Evolutionary conservation across 2,888 invertebrate species (phyloP).

Genomic region (Elegia similella): DNA sequence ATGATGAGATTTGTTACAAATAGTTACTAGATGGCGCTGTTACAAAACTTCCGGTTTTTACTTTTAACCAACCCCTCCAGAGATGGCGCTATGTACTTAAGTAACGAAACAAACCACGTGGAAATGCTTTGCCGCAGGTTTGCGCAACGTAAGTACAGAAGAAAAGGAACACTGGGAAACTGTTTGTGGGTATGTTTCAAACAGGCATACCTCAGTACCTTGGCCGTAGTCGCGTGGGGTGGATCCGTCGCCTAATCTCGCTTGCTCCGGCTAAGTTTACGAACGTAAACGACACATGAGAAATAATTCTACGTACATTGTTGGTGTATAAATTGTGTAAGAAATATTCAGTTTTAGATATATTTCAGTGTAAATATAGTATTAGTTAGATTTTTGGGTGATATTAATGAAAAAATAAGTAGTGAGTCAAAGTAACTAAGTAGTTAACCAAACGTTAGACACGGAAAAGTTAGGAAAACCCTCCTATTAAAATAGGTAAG

Average conservation of each 20-base stretch:
- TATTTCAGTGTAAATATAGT: slow-evolving; percentile 17
- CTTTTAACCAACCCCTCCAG: slow-evolving; percentile 24
- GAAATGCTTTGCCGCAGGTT: slow-evolving; percentile 64
- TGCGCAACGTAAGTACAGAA: slow-evolving; percentile 58
- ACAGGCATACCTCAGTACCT: slow-evolving; percentile 61
- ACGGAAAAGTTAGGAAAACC: neutral
- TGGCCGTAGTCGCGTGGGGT: slow-evolving; percentile 48
- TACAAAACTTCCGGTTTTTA: neutral
- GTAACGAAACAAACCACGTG: slow-evolving; percentile 48
- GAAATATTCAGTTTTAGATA: neutral
- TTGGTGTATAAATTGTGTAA: slow-evolving; percentile 12
- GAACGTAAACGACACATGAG: slow-evolving; percentile 40
- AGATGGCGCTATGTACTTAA: slow-evolving; percentile 44
- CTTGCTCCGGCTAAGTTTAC: slow-evolving; percentile 49
- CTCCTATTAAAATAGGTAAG: neutral
- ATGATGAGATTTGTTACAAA: neutral
- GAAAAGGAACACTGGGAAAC: slow-evolving; percentile 60
- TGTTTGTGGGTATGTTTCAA: slow-evolving; percentile 51
- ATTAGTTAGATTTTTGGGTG: slow-evolving; percentile 16
- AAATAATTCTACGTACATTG: slow-evolving; percentile 22
- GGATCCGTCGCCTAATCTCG: slow-evolving; percentile 33
- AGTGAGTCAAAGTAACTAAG: neutral
- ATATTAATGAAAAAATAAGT: slow-evolving; percentile 6
- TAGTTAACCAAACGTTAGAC: neutral
- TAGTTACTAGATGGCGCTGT: slow-evolving; percentile 32